Percentiles rank a stretch among this genome's conserved stretches.
phyloP scores from a whole-genome alignment of 2,113 vertebrate species.

The Thamnophis sirtalis region DNA sequence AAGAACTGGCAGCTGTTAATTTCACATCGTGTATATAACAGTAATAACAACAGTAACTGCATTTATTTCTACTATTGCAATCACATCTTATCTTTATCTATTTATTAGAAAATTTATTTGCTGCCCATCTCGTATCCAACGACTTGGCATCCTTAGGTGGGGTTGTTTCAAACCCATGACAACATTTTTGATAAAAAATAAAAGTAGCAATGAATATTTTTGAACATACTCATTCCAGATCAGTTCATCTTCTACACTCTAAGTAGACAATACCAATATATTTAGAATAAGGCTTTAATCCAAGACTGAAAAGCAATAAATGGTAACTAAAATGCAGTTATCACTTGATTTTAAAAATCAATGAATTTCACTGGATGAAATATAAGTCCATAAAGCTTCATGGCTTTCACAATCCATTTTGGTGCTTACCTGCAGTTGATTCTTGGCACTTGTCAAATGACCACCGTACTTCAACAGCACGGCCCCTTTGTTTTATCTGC shows the following conservation, averaged over 20 bases:
- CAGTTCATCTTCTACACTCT: too few relatives aligned
- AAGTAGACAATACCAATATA: neutral
- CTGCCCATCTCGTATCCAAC: neutral
- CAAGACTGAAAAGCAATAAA: neutral
- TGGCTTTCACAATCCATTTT: neutral
- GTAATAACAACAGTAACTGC: neutral
- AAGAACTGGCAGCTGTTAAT: neutral
- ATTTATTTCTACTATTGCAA: neutral
- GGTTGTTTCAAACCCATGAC: neutral
- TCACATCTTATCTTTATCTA: neutral
- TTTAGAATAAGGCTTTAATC: neutral
- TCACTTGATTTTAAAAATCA: neutral
- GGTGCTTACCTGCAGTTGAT: constrained; percentile 68
- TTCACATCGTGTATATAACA: neutral
- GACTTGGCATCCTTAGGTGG: neutral
- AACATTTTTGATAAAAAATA: neutral
- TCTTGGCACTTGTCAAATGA: constrained; percentile 79
- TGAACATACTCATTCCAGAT: neutral
- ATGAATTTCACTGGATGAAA: neutral
- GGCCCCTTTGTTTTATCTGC: constrained; percentile 75
- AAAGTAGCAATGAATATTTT: neutral
- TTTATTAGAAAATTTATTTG: neutral
- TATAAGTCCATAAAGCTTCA: neutral
- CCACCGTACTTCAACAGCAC: constrained; percentile 75
- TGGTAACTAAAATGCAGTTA: neutral